These are phyloP conservation scores for Cirrhinus molitorella DNA, from an alignment of 2,797 vertebrate species.

Conservation along the genomic window DNA sequence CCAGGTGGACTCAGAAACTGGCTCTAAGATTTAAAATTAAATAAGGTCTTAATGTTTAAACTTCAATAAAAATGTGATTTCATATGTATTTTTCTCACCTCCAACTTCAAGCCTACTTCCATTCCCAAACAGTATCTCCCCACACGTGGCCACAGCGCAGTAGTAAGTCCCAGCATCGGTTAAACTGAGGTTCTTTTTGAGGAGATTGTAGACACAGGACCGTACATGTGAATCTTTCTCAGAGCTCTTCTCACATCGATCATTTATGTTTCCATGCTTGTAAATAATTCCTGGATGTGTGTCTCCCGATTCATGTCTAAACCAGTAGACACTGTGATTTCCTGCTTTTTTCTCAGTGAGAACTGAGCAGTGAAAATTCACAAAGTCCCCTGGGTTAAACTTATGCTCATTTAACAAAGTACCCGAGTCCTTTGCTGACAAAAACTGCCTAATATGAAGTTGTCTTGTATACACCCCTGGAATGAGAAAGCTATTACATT, in stretches of 20 bases:
- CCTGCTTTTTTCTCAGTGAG: conserved; percentile 8
- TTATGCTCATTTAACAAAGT: not conserved
- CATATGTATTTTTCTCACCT: not conserved
- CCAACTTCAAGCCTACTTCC: conserved; percentile 25
- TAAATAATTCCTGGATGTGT: conserved; percentile 48
- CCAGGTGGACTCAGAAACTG: not conserved
- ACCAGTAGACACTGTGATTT: conserved; percentile 45
- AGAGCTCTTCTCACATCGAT: conserved; percentile 33
- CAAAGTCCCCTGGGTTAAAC: conserved; percentile 37
- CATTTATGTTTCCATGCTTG: conserved; percentile 28
- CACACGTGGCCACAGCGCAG: conserved; percentile 45
- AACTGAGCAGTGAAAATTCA: conserved; percentile 44
- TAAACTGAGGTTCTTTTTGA: conserved; percentile 27
- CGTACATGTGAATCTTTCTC: conserved; percentile 1
- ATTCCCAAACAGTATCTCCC: conserved; percentile 44
- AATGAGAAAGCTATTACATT: not conserved
- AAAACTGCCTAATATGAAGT: conserved; percentile 5
- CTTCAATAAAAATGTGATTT: no score
- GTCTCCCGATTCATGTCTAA: conserved; percentile 40
- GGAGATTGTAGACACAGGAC: conserved; percentile 35
- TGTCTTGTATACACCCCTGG: conserved; percentile 11
- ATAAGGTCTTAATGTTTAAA: not conserved
- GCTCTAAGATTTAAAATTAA: conserved; percentile 12
- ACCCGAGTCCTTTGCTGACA: not conserved
- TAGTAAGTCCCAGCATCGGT: conserved; percentile 41